phyloP scores from a whole-genome alignment of 2,888 invertebrate species.

The Pseudoips prasinana region DNA sequence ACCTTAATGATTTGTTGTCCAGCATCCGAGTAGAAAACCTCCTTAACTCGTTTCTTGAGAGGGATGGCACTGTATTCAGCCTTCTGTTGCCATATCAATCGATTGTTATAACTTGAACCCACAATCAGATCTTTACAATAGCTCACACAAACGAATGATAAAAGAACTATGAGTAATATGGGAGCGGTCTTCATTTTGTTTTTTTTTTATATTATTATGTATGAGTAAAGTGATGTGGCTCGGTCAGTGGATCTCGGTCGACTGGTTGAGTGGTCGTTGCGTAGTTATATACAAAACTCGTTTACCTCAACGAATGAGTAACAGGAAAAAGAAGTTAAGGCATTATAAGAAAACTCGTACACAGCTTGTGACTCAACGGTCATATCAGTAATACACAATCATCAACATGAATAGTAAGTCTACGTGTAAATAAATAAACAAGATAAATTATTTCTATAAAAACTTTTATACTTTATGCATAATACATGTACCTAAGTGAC shows the following conservation, averaged over 20 bases:
- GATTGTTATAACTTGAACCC: conserved; percentile 68
- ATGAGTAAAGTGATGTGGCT: conserved; percentile 37
- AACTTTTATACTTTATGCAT: too few relatives aligned
- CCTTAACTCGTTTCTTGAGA: conserved; percentile 72
- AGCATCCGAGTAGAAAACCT: conserved; percentile 69
- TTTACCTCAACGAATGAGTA: conserved; percentile 27
- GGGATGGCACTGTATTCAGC: conserved; percentile 71
- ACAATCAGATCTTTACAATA: conserved; percentile 70
- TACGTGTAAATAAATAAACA: too few relatives aligned
- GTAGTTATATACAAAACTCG: conserved; percentile 27
- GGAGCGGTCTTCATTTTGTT: conserved; percentile 59
- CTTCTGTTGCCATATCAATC: conserved; percentile 65
- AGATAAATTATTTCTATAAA: too few relatives aligned
- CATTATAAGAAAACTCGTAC: too few relatives aligned
- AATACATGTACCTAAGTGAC: too few relatives aligned
- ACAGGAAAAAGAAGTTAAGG: conserved; percentile 22
- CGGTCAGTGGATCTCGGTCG: conserved; percentile 43
- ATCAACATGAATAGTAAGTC: too few relatives aligned
- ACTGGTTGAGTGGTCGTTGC: conserved; percentile 42
- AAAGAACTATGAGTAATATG: conserved; percentile 49
- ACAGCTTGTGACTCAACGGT: too few relatives aligned
- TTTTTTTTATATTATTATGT: conserved; percentile 18
- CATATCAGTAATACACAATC: too few relatives aligned
- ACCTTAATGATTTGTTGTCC: conserved; percentile 75
- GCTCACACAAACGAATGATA: conserved; percentile 52